phyloP scores from a whole-genome alignment of 2,797 vertebrate species.

The Tenualosa thibaudeaui region DNA sequence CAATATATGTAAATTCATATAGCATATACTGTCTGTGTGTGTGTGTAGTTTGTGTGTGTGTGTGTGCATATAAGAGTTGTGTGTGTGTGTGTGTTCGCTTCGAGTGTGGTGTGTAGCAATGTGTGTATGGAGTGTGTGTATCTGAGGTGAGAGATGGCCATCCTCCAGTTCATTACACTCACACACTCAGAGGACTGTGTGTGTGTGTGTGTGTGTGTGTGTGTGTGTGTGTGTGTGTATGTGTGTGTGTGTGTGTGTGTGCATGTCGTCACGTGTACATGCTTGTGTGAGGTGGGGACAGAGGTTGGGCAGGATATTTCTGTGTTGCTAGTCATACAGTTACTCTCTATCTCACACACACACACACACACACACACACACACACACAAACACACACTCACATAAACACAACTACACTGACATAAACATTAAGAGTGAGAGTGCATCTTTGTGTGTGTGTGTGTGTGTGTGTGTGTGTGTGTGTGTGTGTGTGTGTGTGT shows the following conservation, averaged over 20 bases:
- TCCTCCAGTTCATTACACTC: no score
- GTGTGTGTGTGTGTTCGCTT: neutral
- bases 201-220: neutral
- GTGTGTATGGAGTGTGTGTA: neutral
- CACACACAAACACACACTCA: no score
- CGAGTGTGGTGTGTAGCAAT: neutral
- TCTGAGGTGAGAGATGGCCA: no score
- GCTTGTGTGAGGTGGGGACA: neutral
- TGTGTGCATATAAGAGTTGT: neutral
- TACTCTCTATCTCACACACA: neutral
- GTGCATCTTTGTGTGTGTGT: no score
- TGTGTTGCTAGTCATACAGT: neutral
- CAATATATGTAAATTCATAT: no score
- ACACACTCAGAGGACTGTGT: no score
- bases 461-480: neutral
- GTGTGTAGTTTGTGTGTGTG: no score
- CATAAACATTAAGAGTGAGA: neutral
- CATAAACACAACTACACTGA: neutral
- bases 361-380: neutral
- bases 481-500: neutral
- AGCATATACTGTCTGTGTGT: no score
- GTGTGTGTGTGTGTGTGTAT: conserved; percentile 5
- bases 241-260: conserved; percentile 7
- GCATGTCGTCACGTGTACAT: neutral
- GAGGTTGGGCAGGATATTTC: neutral